Evolutionary conservation across 1,140 invertebrate genomes (phyloP), one percentile per base, ranked within the genome.

Genomic region (Oscheius sp.): DNA sequence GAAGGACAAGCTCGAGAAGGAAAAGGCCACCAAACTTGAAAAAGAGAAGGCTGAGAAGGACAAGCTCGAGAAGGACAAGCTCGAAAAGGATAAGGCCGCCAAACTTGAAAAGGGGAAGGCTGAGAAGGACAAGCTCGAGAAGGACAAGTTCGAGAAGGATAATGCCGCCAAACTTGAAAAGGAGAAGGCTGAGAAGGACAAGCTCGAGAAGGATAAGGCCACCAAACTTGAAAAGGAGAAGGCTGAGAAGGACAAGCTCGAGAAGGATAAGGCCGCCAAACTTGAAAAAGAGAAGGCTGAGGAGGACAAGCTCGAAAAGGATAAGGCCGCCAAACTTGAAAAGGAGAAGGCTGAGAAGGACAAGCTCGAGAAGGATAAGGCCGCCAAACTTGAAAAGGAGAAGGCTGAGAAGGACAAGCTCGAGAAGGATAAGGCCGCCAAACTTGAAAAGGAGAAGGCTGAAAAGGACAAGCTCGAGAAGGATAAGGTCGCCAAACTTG

Each of bases 171-270:
- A 55, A 26, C 7, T 23, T 26, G 49, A 55, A 23, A 55, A 55
- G 23, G 49, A 55, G 49, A 55, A 55, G 49, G 7, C 23, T 23
- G 49, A 55, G 7, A 55, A 55, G 49, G 7, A 13, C 7, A 55
- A 55, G 49, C 15, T 23, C 28, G 49, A 55, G 28, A 55, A 55
- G 49, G 49, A 55, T 55, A 55, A 55, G 49, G 23, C 49, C 49
- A n/a, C n/a, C n/a, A n/a, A n/a, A n/a, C n/a, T n/a, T n/a, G 49
- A 55, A 7, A 55, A 55, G 49, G 7, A 7, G 15, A 55, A 55
- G 23, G 15, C 28, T 26, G 49, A 55, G 49, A 55, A 55, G 23
- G 49, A 55, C 15, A 55, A 55, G 49, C 4, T 26, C 49, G 49
- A 55, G 23, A 55, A 55, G 49, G 7, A 13, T 7, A 55, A 55